A percentile compares a stretch with the other conserved stretches of the same genome.
These are phyloP conservation scores for rat (Rattus norvegicus) DNA, from an alignment of 2,113 vertebrate species.

Conservation along the genomic window DNA sequence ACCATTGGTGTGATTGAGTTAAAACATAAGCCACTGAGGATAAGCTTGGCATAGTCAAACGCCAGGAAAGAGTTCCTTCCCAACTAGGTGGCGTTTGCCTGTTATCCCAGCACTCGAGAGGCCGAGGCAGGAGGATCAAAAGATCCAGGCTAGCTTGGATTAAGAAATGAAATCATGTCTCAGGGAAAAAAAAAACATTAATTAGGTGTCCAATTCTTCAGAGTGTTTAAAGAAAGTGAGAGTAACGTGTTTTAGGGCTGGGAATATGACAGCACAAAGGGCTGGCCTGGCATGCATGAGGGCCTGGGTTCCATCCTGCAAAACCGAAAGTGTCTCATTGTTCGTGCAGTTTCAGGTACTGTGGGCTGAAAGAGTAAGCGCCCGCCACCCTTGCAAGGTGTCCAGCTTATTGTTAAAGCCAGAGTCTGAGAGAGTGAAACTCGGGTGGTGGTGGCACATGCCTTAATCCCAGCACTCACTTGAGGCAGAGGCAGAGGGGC, in stretches of 20 bases:
- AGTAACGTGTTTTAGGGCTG: background rate
- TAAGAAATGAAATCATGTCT: background rate
- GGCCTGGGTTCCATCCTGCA: background rate
- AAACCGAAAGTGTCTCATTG: background rate
- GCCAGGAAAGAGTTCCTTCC: background rate
- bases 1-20: background rate
- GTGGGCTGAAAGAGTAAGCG: background rate
- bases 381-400: background rate
- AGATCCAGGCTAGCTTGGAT: background rate
- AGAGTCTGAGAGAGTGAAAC: background rate
- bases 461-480: background rate
- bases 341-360: background rate
- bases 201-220: background rate
- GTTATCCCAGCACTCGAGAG: background rate
- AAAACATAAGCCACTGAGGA: background rate
- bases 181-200: background rate
- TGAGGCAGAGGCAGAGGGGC: too few species aligned
- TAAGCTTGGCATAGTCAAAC: background rate
- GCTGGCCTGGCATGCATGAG: background rate
- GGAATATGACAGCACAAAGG: background rate
- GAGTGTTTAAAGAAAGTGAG: background rate
- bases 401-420: constrained; percentile 26
- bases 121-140: background rate
- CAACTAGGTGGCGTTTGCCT: background rate
- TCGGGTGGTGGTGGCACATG: background rate